Conservation (phyloP, 2,113 vertebrate genomes). For the Tachycineta bicolor region DNA sequence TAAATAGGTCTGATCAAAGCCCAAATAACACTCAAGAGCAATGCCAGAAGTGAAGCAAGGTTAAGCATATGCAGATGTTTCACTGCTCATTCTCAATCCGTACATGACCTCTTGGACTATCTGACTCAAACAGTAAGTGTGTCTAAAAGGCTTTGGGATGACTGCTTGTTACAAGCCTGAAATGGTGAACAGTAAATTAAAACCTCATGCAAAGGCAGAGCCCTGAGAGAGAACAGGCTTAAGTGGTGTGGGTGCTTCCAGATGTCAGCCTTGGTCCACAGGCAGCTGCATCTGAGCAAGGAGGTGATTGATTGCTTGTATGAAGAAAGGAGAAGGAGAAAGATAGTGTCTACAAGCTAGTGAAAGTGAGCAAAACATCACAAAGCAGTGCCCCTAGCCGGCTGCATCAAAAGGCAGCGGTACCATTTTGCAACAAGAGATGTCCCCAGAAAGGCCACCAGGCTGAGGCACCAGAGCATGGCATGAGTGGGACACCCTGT, state of each 20-base stretch:
- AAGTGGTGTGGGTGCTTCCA: background rate
- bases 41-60: constrained; percentile 23
- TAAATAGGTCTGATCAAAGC: constrained; percentile 58
- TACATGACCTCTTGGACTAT: constrained; percentile 35
- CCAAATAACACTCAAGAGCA: constrained; percentile 23
- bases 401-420: background rate
- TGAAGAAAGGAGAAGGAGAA: background rate
- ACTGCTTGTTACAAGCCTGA: constrained; percentile 21
- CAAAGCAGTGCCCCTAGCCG: background rate
- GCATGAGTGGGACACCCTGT: background rate
- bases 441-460: background rate
- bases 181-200: constrained; percentile 39
- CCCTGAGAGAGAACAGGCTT: background rate
- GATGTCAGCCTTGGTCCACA: background rate
- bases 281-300: background rate
- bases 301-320: background rate
- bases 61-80: constrained; percentile 36
- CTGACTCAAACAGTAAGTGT: constrained; percentile 1
- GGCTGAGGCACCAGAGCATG: background rate
- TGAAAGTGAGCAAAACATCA: background rate
- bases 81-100: constrained; percentile 26
- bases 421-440: background rate
- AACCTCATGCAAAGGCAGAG: background rate
- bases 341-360: background rate
- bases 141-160: constrained; percentile 35